Conservation (phyloP, 2,113 vertebrate species). For the Crotalus viridis region DNA sequence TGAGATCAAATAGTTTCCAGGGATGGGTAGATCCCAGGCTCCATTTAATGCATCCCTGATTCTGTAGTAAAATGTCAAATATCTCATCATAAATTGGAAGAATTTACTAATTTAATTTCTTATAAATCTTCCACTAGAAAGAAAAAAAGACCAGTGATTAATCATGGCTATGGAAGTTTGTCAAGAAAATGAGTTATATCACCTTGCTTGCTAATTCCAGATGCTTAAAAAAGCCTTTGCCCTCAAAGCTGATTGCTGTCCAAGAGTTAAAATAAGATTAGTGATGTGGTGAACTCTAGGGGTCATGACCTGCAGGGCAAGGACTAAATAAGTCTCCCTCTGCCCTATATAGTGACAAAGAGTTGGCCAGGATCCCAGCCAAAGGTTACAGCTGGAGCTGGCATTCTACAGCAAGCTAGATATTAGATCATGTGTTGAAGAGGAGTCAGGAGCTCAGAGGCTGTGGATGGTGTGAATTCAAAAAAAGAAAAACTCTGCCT, state of each 20-base stretch:
- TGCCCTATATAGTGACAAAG: conserved; percentile 47
- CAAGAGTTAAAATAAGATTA: conserved; percentile 59
- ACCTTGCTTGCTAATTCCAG: conserved; percentile 62
- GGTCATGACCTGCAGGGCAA: conserved; percentile 56
- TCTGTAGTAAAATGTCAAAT: conserved; percentile 33
- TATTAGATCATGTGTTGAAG: conserved; percentile 20
- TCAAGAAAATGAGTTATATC: conserved; percentile 66
- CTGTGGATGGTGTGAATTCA: neutral
- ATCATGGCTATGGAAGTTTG: conserved; percentile 58
- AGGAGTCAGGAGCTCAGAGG: conserved; percentile 7
- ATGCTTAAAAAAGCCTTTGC: conserved; percentile 73
- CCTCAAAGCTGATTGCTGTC: conserved; percentile 53
- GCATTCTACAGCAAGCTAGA: conserved; percentile 42
- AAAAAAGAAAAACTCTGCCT: conserved; percentile 17
- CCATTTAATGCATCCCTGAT: neutral
- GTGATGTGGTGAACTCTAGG: conserved; percentile 51
- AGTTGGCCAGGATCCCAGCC: conserved; percentile 26
- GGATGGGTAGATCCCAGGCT: neutral
- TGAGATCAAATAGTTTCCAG: neutral
- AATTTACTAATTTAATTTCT: conserved; percentile 44
- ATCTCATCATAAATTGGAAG: conserved; percentile 32
- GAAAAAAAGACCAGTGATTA: conserved; percentile 66
- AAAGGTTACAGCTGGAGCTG: conserved; percentile 23
- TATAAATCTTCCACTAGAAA: conserved; percentile 53
- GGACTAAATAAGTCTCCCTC: conserved; percentile 41